Evolutionary conservation across 2,113 vertebrate genomes (phyloP).

Genomic region (Plestiodon gilberti): DNA sequence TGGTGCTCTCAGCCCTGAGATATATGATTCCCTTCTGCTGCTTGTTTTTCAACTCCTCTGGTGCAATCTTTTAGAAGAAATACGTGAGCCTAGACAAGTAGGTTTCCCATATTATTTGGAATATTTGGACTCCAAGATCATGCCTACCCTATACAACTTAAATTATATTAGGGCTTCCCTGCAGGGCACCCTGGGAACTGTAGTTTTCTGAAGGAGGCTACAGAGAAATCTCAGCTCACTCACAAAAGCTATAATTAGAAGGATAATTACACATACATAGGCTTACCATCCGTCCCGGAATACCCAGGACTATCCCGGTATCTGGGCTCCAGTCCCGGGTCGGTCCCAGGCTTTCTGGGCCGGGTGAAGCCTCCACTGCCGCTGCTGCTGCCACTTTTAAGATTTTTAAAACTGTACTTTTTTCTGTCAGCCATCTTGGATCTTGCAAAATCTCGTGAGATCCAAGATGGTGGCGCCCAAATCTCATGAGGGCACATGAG

Average conservation of each 20-base stretch:
- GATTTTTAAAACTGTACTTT: no score
- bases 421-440: no score
- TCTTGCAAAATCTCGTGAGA: no score
- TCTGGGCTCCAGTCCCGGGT: no score
- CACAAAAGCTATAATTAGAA: background rate
- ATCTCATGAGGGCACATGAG: no score
- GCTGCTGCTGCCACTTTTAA: no score
- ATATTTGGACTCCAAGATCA: background rate
- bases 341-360: no score
- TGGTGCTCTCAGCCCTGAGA: background rate
- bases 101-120: background rate
- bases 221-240: background rate
- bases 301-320: no score
- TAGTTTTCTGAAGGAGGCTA: background rate
- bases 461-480: no score
- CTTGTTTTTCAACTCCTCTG: background rate
- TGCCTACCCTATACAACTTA: background rate
- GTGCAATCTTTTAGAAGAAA: background rate
- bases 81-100: background rate
- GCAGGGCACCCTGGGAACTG: background rate
- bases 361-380: no score
- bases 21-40: background rate
- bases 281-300: no score
- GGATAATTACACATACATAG: no score
- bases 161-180: background rate